Conservation (phyloP, 2,888 invertebrate genomes). For the Melanostoma mellinum region DNA sequence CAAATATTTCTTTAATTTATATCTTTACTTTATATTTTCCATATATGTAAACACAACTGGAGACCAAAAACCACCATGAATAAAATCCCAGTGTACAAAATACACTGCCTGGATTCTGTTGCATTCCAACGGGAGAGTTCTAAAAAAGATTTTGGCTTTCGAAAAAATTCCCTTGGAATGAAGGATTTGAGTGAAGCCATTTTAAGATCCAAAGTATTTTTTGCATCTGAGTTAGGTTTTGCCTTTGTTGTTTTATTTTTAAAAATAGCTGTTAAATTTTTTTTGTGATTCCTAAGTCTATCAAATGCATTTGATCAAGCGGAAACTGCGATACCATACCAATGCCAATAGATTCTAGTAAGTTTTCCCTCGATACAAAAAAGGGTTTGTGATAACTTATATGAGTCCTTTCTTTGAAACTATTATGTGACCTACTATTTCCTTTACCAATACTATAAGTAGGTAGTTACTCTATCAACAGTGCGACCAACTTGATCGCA, state of each 20-base stretch:
- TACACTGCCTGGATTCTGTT: not conserved
- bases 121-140: not conserved
- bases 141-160: not conserved
- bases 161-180: not conserved
- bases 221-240: not conserved
- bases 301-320: slow-evolving; percentile 2
- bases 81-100: slow-evolving; percentile 1
- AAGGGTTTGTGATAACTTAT: not conserved
- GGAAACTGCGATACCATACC: slow-evolving; percentile 7
- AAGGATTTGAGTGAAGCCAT: not conserved
- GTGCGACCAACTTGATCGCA: not conserved
- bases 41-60: no score
- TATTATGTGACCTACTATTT: not conserved
- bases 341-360: not conserved
- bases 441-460: not conserved
- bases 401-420: not conserved
- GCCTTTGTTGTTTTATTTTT: not conserved
- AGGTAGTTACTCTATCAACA: not conserved
- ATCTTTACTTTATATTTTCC: no score
- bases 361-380: not conserved
- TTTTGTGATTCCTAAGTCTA: not conserved
- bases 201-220: not conserved
- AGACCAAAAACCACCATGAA: no score
- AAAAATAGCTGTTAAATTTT: not conserved
- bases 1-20: no score